These are phyloP conservation scores for Pseudomugil gertrudae DNA, from an alignment of 2,797 vertebrate species.

Conservation along the genomic window DNA sequence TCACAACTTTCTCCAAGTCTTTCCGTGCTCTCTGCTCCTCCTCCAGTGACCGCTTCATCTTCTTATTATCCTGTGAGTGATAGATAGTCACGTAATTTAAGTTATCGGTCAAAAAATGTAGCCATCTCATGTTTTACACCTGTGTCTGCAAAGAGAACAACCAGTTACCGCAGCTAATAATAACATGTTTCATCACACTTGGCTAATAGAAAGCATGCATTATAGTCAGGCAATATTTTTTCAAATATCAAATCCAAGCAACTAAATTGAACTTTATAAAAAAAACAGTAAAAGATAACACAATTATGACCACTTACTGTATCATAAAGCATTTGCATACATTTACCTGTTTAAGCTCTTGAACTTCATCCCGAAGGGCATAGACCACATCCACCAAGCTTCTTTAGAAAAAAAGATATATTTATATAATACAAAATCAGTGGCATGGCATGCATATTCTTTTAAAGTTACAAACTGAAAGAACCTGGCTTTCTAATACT, in stretches of 20 bases:
- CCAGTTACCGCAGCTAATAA: not conserved
- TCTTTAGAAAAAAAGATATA: constrained; percentile 75
- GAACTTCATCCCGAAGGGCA: constrained; percentile 95
- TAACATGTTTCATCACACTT: not conserved
- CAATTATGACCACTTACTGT: not conserved
- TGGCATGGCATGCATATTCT: not conserved
- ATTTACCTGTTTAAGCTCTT: constrained; percentile 94
- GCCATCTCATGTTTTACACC: not conserved
- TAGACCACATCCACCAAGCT: constrained; percentile 98
- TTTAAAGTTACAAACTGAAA: not conserved
- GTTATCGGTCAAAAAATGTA: not conserved
- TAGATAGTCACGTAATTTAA: constrained; percentile 7
- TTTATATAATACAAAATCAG: not conserved
- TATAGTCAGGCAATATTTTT: not conserved
- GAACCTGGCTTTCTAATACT: too few species aligned
- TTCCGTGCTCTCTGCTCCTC: constrained; percentile 95
- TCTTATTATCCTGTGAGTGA: constrained; percentile 91
- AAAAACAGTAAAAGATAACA: not conserved
- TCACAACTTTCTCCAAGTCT: constrained; percentile 95
- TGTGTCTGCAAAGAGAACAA: too few species aligned
- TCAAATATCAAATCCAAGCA: not conserved
- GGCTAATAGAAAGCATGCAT: not conserved
- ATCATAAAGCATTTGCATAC: not conserved
- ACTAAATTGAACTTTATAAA: not conserved
- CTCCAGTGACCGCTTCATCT: constrained; percentile 96